Evolutionary conservation across 2,888 invertebrate genomes (phyloP), one percentile per base, ranked within the genome.

Genomic region (Anthophora plumipes): DNA sequence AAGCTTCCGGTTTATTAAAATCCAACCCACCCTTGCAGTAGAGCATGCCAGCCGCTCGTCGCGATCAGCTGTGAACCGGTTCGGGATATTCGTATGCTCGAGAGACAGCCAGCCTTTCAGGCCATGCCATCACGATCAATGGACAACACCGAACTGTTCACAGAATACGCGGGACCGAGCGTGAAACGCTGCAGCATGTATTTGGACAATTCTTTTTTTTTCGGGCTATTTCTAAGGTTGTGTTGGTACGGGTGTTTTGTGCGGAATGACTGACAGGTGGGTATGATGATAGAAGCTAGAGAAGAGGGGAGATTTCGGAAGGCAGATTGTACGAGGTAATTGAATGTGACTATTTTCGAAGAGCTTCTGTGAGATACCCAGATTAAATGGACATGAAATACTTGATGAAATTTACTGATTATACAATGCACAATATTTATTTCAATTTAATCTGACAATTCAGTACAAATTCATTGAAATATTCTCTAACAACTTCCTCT

Each of bases 1-100:
- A 79, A 86, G 78, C 80, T 88, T 88, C 88, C 88, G 86, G 88
- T 88, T 88, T 88, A 88, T 86, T 88, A 88, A 88, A 88, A 88
- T 84, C 77, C 83, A n/a, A 60, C 39, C 79, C 78, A 63, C 60
- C 31, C 17, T 14, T 17, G 11, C n/a, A 5, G 46, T 31, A 31
- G 2, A 60, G 43, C 63, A 54, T 57, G 48, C 54, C 59, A 70
- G 6, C 43, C 55, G 64, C 77, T 68, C 77, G 79, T 85, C 76
- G 39, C 82, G 71, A 82, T 83, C 85, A 63, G 54, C 61, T 68
- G 83, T 52, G 57, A 77, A 64, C 76, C 52, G 12, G 2, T 43
- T 54, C 31, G 31, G 52, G 57, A 63, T 60, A 48, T 72, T 61
- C 67, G 48, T 41, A 25, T 64, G 17, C 66, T 63, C 59, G 46